Conservation (phyloP, 2,113 vertebrate species). For the Rhea americana region DNA sequence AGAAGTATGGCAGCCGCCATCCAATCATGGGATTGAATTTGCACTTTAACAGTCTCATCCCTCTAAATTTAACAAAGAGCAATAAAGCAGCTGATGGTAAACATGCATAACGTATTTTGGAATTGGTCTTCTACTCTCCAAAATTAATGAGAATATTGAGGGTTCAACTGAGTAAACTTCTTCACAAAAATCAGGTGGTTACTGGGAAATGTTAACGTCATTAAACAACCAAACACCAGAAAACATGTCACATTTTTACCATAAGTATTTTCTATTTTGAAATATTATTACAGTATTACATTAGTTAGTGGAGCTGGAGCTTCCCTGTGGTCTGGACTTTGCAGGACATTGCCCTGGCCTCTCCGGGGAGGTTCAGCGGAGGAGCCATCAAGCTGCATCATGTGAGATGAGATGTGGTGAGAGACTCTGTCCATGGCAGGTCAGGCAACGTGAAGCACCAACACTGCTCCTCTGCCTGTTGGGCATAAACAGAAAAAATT, state of each 20-base stretch:
- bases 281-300: slow-evolving; percentile 1
- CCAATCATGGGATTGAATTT: not conserved
- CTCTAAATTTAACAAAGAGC: not conserved
- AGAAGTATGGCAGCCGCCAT: not conserved
- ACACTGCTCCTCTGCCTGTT: not conserved
- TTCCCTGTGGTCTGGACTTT: slow-evolving; percentile 8
- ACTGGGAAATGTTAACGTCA: slow-evolving; percentile 2
- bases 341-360: not conserved
- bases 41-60: not conserved
- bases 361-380: not conserved
- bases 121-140: not conserved
- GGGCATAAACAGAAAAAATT: not conserved
- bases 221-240: not conserved
- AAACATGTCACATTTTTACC: slow-evolving; percentile 9
- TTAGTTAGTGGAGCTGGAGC: slow-evolving; percentile 3
- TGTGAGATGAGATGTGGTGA: rapidly evolving
- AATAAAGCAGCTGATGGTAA: not conserved
- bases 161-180: slow-evolving; percentile 7
- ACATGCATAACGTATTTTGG: not conserved
- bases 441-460: not conserved
- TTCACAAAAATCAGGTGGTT: not conserved
- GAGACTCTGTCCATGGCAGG: not conserved
- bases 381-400: not conserved
- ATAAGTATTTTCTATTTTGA: slow-evolving; percentile 53
- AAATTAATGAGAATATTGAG: not conserved